Evolutionary conservation across 1,140 invertebrate species (phyloP).

Genomic region (Drosophila setifemur): DNA sequence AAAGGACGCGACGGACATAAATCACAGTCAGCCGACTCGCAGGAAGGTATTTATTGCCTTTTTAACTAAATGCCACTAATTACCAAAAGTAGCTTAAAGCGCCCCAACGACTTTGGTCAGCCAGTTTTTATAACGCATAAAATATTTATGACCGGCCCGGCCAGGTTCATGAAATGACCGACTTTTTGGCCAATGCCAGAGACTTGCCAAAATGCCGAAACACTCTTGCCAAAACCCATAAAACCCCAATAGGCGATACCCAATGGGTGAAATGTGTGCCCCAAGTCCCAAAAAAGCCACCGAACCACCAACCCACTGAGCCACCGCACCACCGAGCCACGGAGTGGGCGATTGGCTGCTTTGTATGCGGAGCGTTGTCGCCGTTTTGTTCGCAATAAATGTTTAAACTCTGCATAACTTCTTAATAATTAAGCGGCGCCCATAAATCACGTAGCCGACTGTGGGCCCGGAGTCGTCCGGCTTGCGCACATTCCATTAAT

Average conservation of each 20-base stretch:
- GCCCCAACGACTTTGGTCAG: slow-evolving; percentile 1
- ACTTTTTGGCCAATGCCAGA: slow-evolving; percentile 14
- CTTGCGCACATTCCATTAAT: slow-evolving; percentile 56
- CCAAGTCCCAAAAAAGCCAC: no score
- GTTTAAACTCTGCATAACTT: slow-evolving; percentile 77
- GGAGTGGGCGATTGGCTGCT: slow-evolving; percentile 23
- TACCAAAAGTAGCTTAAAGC: slow-evolving; percentile 66
- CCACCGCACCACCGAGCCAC: neutral
- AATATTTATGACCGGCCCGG: slow-evolving; percentile 68
- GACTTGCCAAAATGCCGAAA: slow-evolving; percentile 39
- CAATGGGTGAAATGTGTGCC: slow-evolving; percentile 25
- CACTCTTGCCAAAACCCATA: slow-evolving; percentile 31
- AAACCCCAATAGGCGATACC: slow-evolving; percentile 43
- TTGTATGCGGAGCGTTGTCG: slow-evolving; percentile 63
- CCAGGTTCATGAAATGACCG: slow-evolving; percentile 56
- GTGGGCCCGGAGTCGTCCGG: slow-evolving; percentile 11
- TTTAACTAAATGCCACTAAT: slow-evolving; percentile 73
- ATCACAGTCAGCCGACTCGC: slow-evolving; percentile 39
- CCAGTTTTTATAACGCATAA: slow-evolving; percentile 69
- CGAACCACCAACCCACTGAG: neutral
- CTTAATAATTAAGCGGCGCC: slow-evolving; percentile 71
- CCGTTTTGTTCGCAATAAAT: slow-evolving; percentile 73
- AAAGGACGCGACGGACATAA: slow-evolving; percentile 46
- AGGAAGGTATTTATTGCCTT: slow-evolving; percentile 67
- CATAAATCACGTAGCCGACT: slow-evolving; percentile 52